Conservation (phyloP, 92 coral and sea anemone genomes). For the Epizoanthus ramosus region DNA sequence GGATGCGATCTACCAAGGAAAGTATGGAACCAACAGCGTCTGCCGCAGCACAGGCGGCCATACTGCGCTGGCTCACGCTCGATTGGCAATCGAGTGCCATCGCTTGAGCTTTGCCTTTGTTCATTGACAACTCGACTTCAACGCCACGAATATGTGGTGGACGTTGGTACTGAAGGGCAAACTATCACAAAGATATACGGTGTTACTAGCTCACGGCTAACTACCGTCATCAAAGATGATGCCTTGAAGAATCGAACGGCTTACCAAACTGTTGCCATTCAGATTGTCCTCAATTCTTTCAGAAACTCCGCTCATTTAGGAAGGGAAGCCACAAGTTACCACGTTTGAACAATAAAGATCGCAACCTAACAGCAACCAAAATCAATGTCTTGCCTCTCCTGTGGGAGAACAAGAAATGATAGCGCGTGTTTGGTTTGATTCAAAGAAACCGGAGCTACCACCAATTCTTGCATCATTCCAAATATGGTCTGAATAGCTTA, state of each 20-base stretch:
- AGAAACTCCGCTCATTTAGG: slow-evolving; percentile 74
- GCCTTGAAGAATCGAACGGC: slow-evolving; percentile 45
- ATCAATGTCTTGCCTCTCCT: too few species aligned
- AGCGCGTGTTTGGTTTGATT: not conserved
- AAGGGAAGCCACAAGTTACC: slow-evolving; percentile 20
- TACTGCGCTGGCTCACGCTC: not conserved
- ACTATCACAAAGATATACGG: too few species aligned
- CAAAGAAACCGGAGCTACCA: not conserved
- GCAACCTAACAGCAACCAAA: not conserved
- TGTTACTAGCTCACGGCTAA: slow-evolving; percentile 40
- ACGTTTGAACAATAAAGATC: not conserved
- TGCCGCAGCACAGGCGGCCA: slow-evolving; percentile 44
- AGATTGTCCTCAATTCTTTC: slow-evolving; percentile 59
- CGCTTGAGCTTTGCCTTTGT: not conserved
- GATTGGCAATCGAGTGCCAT: not conserved
- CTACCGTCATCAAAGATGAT: slow-evolving; percentile 95
- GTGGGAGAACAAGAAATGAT: not conserved
- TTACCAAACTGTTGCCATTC: slow-evolving; percentile 66
- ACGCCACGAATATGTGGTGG: too few species aligned
- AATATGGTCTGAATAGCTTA: not conserved
- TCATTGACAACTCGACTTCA: too few species aligned
- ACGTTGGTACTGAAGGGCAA: too few species aligned
- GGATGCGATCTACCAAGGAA: slow-evolving; percentile 78
- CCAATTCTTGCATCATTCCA: not conserved
- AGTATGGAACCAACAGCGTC: slow-evolving; percentile 76